phyloP scores from a whole-genome alignment of 2,888 invertebrate genomes.

The Euzophera pinguis region DNA sequence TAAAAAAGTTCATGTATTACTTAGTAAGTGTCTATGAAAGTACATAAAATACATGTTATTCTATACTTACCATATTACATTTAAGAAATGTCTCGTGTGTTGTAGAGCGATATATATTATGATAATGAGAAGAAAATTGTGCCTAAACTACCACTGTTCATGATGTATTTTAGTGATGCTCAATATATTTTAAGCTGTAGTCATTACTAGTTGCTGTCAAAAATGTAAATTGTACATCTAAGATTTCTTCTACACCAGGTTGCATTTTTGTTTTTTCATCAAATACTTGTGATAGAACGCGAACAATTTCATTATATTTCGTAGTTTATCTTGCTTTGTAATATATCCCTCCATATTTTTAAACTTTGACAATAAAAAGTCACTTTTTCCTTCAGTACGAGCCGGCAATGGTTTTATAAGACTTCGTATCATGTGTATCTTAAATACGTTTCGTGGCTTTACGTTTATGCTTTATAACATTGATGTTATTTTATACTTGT shows the following conservation, averaged over 20 bases:
- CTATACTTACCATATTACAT: conserved; percentile 46
- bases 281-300: conserved; percentile 15
- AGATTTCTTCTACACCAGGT: conserved; percentile 59
- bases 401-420: conserved; percentile 22
- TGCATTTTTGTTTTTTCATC: conserved; percentile 50
- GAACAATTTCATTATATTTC: conserved; percentile 29
- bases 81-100: conserved; percentile 63
- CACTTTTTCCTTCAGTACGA: conserved; percentile 27
- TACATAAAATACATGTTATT: conserved; percentile 59
- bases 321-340: conserved; percentile 27
- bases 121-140: conserved; percentile 49
- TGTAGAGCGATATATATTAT: conserved; percentile 42
- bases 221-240: conserved; percentile 46
- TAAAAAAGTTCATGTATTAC: conserved; percentile 71
- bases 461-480: conserved; percentile 22
- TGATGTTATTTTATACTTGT: conserved; percentile 21
- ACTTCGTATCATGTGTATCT: conserved; percentile 24
- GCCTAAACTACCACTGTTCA: conserved; percentile 68
- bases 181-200: conserved; percentile 73
- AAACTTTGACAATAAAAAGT: conserved; percentile 58
- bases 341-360: conserved; percentile 40
- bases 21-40: conserved; percentile 74
- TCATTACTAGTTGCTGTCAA: conserved; percentile 64
- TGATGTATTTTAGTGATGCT: conserved; percentile 64
- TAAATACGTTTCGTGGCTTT: conserved; percentile 22